Evolutionary conservation across 2,888 invertebrate species (phyloP).

Genomic region (Thera obeliscata): DNA sequence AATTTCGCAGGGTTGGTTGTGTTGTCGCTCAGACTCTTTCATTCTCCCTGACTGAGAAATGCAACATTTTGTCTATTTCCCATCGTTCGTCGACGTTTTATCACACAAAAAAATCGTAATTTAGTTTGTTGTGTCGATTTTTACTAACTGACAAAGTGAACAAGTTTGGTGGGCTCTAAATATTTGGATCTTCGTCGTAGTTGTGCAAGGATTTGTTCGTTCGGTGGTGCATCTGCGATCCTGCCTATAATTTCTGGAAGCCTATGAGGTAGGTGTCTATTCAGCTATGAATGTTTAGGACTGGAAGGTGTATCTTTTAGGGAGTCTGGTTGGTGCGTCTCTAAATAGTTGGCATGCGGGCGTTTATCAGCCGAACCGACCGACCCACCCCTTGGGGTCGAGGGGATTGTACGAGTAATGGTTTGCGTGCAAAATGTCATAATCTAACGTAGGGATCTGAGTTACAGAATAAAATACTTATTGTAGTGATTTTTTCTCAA

Average conservation of each 20-base stretch:
- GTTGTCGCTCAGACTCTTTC: constrained; percentile 47
- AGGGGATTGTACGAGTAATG: constrained; percentile 51
- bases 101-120: constrained; percentile 67
- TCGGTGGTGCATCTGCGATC: constrained; percentile 54
- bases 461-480: constrained; percentile 24
- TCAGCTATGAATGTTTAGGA: constrained; percentile 35
- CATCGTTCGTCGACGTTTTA: constrained; percentile 65
- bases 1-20: constrained; percentile 70
- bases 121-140: constrained; percentile 58
- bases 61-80: constrained; percentile 63
- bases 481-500: constrained; percentile 10
- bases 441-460: constrained; percentile 44
- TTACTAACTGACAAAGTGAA: constrained; percentile 57
- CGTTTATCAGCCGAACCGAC: constrained; percentile 40
- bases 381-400: constrained; percentile 50
- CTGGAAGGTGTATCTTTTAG: constrained; percentile 28
- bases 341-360: constrained; percentile 53
- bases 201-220: constrained; percentile 76
- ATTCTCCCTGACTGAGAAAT: constrained; percentile 65
- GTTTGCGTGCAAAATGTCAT: constrained; percentile 52
- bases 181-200: constrained; percentile 71
- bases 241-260: constrained; percentile 49
- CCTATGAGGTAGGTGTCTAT: constrained; percentile 55
- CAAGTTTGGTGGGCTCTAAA: constrained; percentile 63
- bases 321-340: constrained; percentile 23